phyloP scores from a whole-genome alignment of 92 coral and sea anemone genomes.

The Parazoanthus darwini region DNA sequence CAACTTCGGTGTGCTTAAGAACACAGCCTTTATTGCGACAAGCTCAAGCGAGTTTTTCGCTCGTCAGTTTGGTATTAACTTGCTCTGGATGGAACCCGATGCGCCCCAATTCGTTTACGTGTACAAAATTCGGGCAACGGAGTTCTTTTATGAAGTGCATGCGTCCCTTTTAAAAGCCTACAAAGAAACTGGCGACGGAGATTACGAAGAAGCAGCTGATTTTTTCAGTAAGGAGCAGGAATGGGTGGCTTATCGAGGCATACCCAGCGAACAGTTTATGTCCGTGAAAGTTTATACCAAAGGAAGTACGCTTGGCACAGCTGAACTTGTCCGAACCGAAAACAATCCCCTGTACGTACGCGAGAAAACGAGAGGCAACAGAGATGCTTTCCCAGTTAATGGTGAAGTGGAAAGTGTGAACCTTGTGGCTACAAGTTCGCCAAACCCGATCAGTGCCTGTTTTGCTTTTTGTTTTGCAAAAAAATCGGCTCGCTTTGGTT shows the following conservation, averaged over 20 bases:
- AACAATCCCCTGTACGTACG: background rate
- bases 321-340: background rate
- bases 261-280: background rate
- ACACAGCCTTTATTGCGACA: background rate
- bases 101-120: background rate
- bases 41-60: background rate
- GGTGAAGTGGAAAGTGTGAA: background rate
- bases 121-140: background rate
- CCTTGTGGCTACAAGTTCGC: background rate
- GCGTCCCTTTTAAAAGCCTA: background rate
- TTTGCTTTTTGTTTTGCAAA: background rate
- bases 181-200: background rate
- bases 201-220: background rate
- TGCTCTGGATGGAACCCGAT: background rate
- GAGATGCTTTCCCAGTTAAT: background rate
- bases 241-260: background rate
- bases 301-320: background rate
- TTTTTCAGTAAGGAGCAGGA: background rate
- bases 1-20: background rate
- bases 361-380: background rate
- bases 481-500: background rate
- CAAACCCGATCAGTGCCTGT: background rate
- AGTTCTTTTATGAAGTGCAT: background rate
- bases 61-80: background rate
- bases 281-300: background rate